Base-by-base conservation (phyloP, 2,888 invertebrate genomes). In the Tanytarsus gracilentus region DNA sequence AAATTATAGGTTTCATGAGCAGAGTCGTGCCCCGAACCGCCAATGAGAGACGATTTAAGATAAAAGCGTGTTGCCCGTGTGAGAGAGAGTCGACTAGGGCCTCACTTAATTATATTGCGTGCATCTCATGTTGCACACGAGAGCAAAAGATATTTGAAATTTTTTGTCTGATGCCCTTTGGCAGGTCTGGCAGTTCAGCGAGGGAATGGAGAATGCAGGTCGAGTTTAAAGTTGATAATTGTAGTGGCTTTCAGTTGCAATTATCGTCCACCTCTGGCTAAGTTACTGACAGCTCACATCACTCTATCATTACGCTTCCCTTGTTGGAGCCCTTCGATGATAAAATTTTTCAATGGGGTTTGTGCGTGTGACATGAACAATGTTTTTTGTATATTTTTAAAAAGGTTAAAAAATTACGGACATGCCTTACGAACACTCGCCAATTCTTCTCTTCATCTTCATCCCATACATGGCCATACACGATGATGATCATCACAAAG, bases 1-100 rank as follows among this genome's bases (percentile, higher is more conserved):
- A 58, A 58, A 58, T 58, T 58, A 58, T 48, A 58, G 44, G 58
- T 48, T 58, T 40, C 44, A 44, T 44, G 21, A 44, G 21, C 7
- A 44, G 18, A 23, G 44, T 44, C 44, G 44, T 44, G 44, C 44
- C 33, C 44, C 23, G 9, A 18, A 18, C 44, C n/a, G n/a, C n/a
- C n/a, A n/a, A n/a, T n/a, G n/a, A n/a, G n/a, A n/a, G n/a, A n/a
- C n/a, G n/a, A n/a, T n/a, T n/a, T n/a, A n/a, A n/a, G n/a, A n/a
- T n/a, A n/a, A n/a, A 14, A 40, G 18, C 21, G 9, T 29, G 5
- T 29, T 29, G 7, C 29, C 29, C 29, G 7, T 29, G 29, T 29
- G 29, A 7, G 9, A 7, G 29, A 29, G 9, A 29, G 9, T 29
- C 5, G 5, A 7, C 9, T 29, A 9, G 9, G 9, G 9, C n/a